Conservation (phyloP, 2,797 vertebrate genomes). For the Pseudocheirus occidentalis region DNA sequence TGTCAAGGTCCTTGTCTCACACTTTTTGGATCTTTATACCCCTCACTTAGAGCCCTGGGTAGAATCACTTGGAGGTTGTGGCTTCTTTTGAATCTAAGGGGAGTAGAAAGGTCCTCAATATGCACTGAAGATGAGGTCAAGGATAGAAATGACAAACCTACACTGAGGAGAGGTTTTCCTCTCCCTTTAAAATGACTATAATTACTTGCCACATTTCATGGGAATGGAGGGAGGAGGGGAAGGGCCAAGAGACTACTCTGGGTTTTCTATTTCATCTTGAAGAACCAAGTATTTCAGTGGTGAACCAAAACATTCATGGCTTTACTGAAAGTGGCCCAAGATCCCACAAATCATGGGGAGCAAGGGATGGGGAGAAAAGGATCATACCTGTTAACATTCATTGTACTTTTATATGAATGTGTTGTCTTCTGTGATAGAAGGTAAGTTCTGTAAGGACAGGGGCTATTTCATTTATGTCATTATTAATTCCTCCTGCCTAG, state of each 20-base stretch:
- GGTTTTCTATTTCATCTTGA: neutral
- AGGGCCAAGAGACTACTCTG: neutral
- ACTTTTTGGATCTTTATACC: neutral
- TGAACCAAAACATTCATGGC: neutral
- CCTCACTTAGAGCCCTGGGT: neutral
- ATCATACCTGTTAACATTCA: neutral
- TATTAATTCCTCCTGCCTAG: neutral
- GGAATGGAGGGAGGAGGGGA: neutral
- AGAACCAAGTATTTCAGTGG: neutral
- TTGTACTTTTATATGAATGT: neutral
- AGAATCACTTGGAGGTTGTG: neutral
- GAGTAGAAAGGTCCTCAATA: neutral
- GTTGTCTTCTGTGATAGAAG: neutral
- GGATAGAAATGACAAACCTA: neutral
- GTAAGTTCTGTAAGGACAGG: neutral
- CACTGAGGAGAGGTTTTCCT: neutral
- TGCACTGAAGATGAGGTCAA: neutral
- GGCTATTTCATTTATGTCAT: neutral
- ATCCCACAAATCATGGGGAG: neutral
- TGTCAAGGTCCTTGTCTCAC: neutral
- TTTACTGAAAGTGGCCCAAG: neutral
- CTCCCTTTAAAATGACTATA: neutral
- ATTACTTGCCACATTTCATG: neutral
- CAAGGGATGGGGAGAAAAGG: neutral
- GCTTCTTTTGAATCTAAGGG: neutral